A percentile compares a stretch with the other conserved stretches of the same genome.
Evolutionary conservation across 2,113 vertebrate genomes (phyloP).

Genomic region (Lipophrys pholis): DNA sequence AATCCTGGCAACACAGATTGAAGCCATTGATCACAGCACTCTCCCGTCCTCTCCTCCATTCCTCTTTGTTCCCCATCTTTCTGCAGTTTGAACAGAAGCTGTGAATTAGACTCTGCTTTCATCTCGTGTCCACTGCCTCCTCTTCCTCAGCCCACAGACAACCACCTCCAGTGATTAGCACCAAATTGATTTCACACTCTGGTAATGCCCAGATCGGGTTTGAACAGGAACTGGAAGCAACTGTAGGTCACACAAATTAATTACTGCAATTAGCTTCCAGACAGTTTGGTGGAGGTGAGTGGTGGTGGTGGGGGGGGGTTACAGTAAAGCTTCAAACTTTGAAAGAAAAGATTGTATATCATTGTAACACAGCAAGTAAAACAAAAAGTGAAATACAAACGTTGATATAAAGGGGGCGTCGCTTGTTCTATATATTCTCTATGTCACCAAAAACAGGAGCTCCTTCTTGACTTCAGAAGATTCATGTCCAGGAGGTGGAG

Average conservation of each 20-base stretch:
- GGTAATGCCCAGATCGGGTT: constrained; percentile 55
- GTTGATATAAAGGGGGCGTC: too few species aligned
- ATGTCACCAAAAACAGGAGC: too few species aligned
- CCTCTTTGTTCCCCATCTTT: constrained; percentile 3
- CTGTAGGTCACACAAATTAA: constrained; percentile 69
- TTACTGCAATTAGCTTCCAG: constrained; percentile 66
- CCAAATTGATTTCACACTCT: constrained; percentile 72
- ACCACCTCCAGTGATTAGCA: constrained; percentile 67
- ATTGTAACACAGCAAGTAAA: too few species aligned
- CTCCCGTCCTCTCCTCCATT: neutral
- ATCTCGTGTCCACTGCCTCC: constrained; percentile 42
- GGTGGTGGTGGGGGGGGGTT: constrained; percentile 22
- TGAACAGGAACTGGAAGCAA: constrained; percentile 59
- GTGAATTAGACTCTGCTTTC: constrained; percentile 58
- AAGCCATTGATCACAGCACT: constrained; percentile 23
- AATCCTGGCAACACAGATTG: neutral
- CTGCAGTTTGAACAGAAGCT: constrained; percentile 35
- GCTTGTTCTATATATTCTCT: too few species aligned
- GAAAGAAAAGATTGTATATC: too few species aligned
- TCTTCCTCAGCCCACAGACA: constrained; percentile 41
- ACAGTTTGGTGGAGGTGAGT: constrained; percentile 44
- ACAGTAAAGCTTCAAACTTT: neutral
- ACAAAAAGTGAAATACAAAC: too few species aligned
- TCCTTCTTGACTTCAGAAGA: too few species aligned
- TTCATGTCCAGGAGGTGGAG: too few species aligned